phyloP scores from a whole-genome alignment of 2,797 vertebrate species.

The Karalla daura region DNA sequence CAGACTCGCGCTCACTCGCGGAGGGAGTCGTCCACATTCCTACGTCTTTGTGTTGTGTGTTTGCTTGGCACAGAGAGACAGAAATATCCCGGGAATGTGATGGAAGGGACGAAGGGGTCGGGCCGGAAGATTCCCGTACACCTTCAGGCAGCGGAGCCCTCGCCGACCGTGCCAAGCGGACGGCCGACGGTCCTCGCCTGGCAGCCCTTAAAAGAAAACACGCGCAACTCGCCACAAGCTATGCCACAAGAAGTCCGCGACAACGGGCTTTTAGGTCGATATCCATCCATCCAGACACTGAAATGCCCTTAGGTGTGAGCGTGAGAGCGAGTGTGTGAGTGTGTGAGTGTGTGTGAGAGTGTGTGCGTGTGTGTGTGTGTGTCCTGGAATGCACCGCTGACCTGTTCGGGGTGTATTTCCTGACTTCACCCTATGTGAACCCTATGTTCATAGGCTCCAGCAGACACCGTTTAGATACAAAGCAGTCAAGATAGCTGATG shows the following conservation, averaged over 20 bases:
- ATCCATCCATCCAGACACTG: no score
- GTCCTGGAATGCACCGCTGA: no score
- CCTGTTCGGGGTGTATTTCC: no score
- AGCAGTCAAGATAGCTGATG: no score
- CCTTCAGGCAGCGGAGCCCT: slow-evolving; percentile 29
- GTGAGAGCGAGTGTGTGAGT: not conserved
- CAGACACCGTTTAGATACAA: no score
- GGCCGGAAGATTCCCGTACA: slow-evolving; percentile 46
- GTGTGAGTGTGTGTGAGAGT: no score
- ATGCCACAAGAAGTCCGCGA: no score
- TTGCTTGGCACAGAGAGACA: slow-evolving; percentile 52
- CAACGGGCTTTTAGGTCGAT: no score
- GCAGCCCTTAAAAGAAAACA: no score
- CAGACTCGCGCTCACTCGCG: slow-evolving; percentile 19
- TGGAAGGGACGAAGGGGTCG: slow-evolving; percentile 47
- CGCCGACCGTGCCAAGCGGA: slow-evolving; percentile 1
- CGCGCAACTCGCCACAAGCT: slow-evolving; percentile 2
- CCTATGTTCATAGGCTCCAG: no score
- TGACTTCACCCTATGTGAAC: no score
- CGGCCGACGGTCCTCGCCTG: not conserved
- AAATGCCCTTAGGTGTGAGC: no score
- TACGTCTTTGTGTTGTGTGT: slow-evolving; percentile 56
- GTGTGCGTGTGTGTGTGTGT: not conserved
- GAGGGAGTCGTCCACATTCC: slow-evolving; percentile 53
- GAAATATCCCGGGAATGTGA: slow-evolving; percentile 71